Evolutionary conservation across 2,113 vertebrate species (phyloP).

Genomic region (Salvelinus fontinalis): DNA sequence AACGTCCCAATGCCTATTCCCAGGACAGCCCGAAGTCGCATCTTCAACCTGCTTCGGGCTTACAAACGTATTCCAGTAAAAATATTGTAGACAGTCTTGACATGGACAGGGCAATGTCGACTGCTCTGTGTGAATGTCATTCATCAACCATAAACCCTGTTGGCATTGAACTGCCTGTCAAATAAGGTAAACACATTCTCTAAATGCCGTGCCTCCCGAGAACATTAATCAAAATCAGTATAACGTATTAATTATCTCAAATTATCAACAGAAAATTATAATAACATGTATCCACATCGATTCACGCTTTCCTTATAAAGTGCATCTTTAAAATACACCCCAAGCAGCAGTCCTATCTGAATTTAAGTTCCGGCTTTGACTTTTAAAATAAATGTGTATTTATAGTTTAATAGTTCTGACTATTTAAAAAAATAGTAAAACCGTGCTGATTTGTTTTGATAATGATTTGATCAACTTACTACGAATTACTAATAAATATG

Average conservation of each 20-base stretch:
- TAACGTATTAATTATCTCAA: not conserved
- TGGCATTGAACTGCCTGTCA: not conserved
- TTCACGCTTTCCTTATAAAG: conserved; percentile 25
- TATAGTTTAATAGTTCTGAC: too few species aligned
- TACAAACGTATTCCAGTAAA: not conserved
- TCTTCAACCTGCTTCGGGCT: not conserved
- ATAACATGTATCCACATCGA: not conserved
- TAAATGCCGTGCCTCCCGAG: not conserved
- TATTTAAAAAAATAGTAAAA: not conserved
- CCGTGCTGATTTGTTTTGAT: not conserved
- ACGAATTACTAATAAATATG: not conserved
- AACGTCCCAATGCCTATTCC: not conserved
- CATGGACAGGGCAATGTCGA: not conserved
- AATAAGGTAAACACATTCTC: not conserved
- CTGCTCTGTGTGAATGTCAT: not conserved
- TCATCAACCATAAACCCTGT: not conserved
- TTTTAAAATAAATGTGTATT: not conserved
- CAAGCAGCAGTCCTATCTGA: not conserved
- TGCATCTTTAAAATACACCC: conserved; percentile 44
- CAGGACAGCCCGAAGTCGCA: not conserved
- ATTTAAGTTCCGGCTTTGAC: conserved; percentile 7
- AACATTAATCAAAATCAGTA: not conserved
- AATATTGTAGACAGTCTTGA: not conserved
- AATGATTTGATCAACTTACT: not conserved
- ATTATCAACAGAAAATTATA: not conserved